phyloP scores from a whole-genome alignment of 2,113 vertebrate species.

The Gobius niger region DNA sequence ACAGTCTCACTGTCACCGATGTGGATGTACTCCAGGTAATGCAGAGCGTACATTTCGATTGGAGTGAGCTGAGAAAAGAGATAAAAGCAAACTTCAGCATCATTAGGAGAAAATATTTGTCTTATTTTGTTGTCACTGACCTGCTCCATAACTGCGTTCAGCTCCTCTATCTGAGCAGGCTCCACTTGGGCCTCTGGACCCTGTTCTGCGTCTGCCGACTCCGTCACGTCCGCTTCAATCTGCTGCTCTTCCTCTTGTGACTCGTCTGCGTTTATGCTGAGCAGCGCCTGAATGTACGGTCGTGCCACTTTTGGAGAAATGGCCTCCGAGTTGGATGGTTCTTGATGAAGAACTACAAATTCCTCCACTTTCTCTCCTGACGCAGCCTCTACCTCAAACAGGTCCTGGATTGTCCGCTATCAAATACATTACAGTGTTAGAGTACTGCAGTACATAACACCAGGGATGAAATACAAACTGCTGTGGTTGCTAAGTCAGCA shows the following conservation, averaged over 20 bases:
- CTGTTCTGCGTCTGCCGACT: constrained; percentile 52
- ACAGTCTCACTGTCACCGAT: constrained; percentile 69
- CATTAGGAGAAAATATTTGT: background rate
- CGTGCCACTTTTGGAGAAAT: constrained; percentile 89
- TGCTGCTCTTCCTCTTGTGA: constrained; percentile 32
- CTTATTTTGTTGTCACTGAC: constrained; percentile 54
- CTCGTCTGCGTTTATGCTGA: constrained; percentile 82
- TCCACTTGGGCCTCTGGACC: constrained; percentile 72
- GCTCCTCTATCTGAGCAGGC: constrained; percentile 81
- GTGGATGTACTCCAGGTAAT: constrained; percentile 88
- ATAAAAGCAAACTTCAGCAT: constrained; percentile 2
- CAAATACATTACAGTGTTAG: constrained; percentile 5
- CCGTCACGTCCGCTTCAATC: constrained; percentile 37
- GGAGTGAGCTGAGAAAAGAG: constrained; percentile 83
- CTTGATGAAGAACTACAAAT: constrained; percentile 91
- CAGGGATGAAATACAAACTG: background rate
- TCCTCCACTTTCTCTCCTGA: constrained; percentile 91
- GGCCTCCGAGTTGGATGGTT: constrained; percentile 86
- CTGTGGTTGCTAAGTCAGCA: background rate
- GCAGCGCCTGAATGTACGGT: constrained; percentile 91
- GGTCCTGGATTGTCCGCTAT: constrained; percentile 91
- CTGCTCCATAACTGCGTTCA: constrained; percentile 88
- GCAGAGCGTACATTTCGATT: constrained; percentile 92
- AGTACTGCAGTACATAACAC: background rate
- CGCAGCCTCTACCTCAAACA: constrained; percentile 90